A percentile compares a stretch with the other conserved stretches of the same genome.
Evolutionary conservation across 1,140 invertebrate species (phyloP).

Genomic region (Diachasma alloeum): DNA sequence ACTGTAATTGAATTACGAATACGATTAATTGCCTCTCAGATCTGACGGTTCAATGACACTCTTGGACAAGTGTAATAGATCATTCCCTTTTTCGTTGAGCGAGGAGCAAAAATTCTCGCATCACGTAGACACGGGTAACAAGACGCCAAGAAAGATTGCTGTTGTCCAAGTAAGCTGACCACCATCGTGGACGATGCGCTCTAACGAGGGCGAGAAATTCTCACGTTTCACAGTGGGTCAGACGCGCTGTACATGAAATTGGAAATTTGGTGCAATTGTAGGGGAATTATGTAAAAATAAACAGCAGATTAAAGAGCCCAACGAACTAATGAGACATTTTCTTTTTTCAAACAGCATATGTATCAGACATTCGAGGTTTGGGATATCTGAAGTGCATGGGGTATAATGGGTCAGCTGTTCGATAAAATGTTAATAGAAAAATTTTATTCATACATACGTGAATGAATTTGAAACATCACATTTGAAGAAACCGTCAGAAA

Average conservation of each 20-base stretch:
- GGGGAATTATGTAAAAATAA: too few relatives aligned
- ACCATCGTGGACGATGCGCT: neutral
- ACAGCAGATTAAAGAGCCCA: too few relatives aligned
- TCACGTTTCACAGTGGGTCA: conserved; percentile 18
- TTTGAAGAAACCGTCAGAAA: too few relatives aligned
- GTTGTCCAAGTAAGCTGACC: conserved; percentile 4
- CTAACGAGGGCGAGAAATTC: conserved; percentile 13
- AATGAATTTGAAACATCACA: too few relatives aligned
- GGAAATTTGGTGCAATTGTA: neutral
- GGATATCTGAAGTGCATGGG: too few relatives aligned
- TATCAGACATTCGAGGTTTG: too few relatives aligned
- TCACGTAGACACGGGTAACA: conserved; percentile 6
- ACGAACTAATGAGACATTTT: too few relatives aligned
- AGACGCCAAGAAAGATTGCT: conserved; percentile 12
- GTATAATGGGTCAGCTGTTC: too few relatives aligned
- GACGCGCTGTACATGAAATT: neutral
- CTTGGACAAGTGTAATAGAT: neutral
- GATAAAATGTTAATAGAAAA: too few relatives aligned
- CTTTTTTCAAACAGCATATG: too few relatives aligned
- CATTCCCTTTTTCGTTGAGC: neutral
- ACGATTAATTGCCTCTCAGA: neutral
- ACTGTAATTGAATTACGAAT: neutral
- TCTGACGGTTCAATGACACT: neutral
- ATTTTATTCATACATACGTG: too few relatives aligned
- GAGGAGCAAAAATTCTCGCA: neutral